Evolutionary conservation across 2,113 vertebrate species (phyloP).

Genomic region (Mormyrus lacerda): DNA sequence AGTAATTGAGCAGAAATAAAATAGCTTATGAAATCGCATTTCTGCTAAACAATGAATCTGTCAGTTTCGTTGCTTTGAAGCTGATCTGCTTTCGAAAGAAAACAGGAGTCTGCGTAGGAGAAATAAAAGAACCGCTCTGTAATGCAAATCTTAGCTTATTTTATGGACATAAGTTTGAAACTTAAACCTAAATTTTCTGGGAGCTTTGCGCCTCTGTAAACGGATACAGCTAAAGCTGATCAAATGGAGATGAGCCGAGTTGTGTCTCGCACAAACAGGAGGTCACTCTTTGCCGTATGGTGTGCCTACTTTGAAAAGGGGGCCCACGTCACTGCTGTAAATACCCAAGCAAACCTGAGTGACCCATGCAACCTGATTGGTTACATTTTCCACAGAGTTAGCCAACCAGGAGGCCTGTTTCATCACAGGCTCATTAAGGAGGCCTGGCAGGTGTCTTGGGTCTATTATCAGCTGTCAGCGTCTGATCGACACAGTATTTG

Average conservation of each 20-base stretch:
- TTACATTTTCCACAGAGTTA: conserved; percentile 24
- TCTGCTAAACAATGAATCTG: conserved; percentile 56
- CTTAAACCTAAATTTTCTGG: conserved; percentile 45
- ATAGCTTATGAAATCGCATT: conserved; percentile 53
- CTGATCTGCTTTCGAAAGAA: conserved; percentile 57
- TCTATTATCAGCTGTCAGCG: conserved; percentile 31
- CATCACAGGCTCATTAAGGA: conserved; percentile 17
- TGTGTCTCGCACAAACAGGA: conserved; percentile 44
- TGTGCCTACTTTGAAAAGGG: conserved; percentile 46
- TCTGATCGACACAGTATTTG: conserved; percentile 48
- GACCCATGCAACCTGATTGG: conserved; percentile 15
- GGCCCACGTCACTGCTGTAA: conserved; percentile 43
- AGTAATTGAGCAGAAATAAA: conserved; percentile 49
- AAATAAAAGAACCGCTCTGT: conserved; percentile 35
- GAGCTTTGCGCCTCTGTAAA: conserved; percentile 55
- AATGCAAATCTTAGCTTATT: conserved; percentile 58
- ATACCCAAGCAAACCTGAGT: conserved; percentile 34
- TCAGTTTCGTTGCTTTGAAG: conserved; percentile 54
- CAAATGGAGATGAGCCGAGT: conserved; percentile 56
- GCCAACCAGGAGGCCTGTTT: conserved; percentile 29
- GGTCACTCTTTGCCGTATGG: conserved; percentile 55
- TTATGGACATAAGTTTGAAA: conserved; percentile 55
- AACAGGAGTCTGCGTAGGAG: conserved; percentile 30
- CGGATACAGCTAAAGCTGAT: conserved; percentile 52
- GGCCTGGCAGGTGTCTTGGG: neutral